Conservation (phyloP, 2,113 vertebrate species). For the Silurus asotus region DNA sequence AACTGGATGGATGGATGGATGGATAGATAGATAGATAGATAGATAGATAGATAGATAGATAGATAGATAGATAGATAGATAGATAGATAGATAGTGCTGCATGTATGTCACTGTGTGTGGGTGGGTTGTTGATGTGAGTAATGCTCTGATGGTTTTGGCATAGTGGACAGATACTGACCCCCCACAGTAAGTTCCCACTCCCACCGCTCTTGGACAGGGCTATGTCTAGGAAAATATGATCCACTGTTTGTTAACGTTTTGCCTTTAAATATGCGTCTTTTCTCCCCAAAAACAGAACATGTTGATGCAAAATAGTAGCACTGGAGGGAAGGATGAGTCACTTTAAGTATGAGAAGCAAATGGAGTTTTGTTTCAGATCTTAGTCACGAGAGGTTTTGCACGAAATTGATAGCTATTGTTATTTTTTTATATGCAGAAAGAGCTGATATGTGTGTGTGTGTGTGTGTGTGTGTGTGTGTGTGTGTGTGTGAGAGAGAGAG, state of each 20-base stretch:
- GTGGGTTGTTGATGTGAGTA: slow-evolving; percentile 31
- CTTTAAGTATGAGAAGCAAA: not conserved
- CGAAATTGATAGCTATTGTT: not conserved
- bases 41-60: no score
- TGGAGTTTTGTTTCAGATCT: not conserved
- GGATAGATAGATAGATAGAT: no score
- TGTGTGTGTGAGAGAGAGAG: slow-evolving; percentile 12
- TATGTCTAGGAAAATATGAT: slow-evolving; percentile 31
- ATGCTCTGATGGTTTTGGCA: slow-evolving; percentile 43
- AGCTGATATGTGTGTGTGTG: not conserved
- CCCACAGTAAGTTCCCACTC: slow-evolving; percentile 34
- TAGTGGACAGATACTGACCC: slow-evolving; percentile 32
- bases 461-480: no score
- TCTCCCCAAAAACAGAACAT: slow-evolving; percentile 27
- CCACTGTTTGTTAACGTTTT: slow-evolving; percentile 31
- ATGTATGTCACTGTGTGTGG: slow-evolving; percentile 22
- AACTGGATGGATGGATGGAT: no score
- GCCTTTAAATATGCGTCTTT: slow-evolving; percentile 27
- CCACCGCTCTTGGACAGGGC: slow-evolving; percentile 23
- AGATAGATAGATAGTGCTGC: not conserved
- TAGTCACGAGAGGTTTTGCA: not conserved
- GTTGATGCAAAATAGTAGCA: slow-evolving; percentile 14
- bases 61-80: no score
- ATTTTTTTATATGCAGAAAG: not conserved
- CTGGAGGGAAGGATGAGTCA: slow-evolving; percentile 33